phyloP scores from a whole-genome alignment of 2,888 invertebrate species.

The Heteropelma amictum region DNA sequence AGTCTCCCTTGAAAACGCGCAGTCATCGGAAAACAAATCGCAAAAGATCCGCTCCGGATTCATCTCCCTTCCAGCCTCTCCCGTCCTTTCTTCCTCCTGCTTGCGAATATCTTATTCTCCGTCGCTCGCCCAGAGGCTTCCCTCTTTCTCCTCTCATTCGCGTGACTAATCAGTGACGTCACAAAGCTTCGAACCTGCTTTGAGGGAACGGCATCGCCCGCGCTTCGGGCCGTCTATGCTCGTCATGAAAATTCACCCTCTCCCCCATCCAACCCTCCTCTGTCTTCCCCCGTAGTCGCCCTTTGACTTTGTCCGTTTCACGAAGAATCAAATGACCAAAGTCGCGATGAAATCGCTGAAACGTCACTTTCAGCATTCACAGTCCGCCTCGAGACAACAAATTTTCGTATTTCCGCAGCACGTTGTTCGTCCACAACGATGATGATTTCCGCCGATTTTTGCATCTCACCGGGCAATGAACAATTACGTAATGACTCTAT shows the following conservation, averaged over 20 bases:
- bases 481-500: no score
- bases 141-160: constrained; percentile 4
- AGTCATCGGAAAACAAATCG: neutral
- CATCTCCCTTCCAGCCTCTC: neutral
- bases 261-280: constrained; percentile 1
- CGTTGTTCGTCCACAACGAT: no score
- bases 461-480: no score
- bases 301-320: neutral
- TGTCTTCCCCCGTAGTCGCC: neutral
- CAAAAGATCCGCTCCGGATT: neutral
- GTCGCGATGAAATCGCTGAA: no score
- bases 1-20: neutral
- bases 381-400: no score
- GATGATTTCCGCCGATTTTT: no score
- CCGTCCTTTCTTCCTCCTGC: constrained; percentile 22
- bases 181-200: constrained; percentile 37
- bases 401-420: no score
- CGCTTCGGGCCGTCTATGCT: constrained; percentile 43
- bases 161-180: constrained; percentile 54
- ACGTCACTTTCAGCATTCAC: no score
- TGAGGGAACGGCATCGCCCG: constrained; percentile 41
- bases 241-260: neutral
- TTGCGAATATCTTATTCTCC: constrained; percentile 5
- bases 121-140: constrained; percentile 9
- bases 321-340: no score